Evolutionary conservation across 2,888 invertebrate genomes (phyloP).

Genomic region (Agonopterix alstromeriana): DNA sequence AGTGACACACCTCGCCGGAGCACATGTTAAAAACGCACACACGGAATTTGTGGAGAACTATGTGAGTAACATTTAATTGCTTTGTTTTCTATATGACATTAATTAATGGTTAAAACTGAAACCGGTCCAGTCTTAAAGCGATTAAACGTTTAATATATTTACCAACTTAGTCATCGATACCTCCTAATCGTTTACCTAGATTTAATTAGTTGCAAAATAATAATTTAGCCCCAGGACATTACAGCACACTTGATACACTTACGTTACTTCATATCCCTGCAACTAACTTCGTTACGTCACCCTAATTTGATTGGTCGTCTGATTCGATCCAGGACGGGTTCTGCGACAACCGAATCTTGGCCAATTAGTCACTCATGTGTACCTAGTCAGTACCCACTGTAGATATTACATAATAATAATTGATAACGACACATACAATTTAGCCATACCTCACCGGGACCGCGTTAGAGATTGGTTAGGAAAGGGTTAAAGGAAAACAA

Average conservation of each 20-base stretch:
- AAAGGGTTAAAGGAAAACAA: too few species aligned
- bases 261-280: constrained; percentile 36
- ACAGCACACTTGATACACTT: constrained; percentile 19
- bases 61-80: constrained; percentile 55
- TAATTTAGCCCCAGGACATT: constrained; percentile 19
- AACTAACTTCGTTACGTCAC: constrained; percentile 29
- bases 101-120: neutral
- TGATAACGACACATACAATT: too few species aligned
- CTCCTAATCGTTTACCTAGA: neutral
- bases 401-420: neutral
- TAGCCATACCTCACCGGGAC: too few species aligned
- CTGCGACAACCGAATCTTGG: constrained; percentile 29
- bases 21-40: constrained; percentile 71
- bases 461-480: too few species aligned
- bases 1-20: constrained; percentile 14
- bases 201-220: constrained; percentile 8
- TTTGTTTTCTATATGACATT: neutral
- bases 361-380: constrained; percentile 27
- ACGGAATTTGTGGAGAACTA: constrained; percentile 79
- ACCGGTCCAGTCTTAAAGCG: too few species aligned
- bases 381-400: constrained; percentile 17
- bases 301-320: constrained; percentile 25
- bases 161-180: neutral
- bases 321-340: constrained; percentile 31
- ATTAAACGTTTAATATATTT: too few species aligned